Evolutionary conservation across 2,113 vertebrate genomes (phyloP), one percentile per base, ranked within the genome.

Genomic region (Megalops atlanticus): DNA sequence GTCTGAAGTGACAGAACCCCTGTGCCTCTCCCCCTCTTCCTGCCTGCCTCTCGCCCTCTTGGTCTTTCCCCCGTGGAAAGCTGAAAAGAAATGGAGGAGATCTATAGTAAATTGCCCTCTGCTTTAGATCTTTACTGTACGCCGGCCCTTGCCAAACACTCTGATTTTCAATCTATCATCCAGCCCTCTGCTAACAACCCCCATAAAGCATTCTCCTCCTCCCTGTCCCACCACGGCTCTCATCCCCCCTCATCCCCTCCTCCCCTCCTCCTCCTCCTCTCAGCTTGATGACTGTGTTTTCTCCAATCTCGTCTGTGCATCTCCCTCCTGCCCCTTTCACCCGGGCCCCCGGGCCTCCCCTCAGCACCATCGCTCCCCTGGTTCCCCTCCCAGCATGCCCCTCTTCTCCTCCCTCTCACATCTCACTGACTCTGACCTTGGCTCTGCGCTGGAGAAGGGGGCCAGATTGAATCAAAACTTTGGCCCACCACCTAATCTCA

Each of bases 121-220:
- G 76, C 74, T 4, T 31, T 77, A 74, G 79, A 73, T 79, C 78
- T 71, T 52, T 39, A 77, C 43, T 24, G 74, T 52, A 69, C 11
- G 69, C 72, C 14, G 4, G 38, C 80, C 47, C n/a, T 58, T 81
- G 76, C 81, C 82, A 58, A 89, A 77, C 58, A 35, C 74, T 86
- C 77, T 77, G 33, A 54, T 80, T 85, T 85, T 83, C 76, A 85
- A 85, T 89, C 86, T 85, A 79, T 84, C 84, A 85, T 85, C 85
- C 78, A 49, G 81, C 87, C 86, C 87, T 79, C 82, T 84, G 88
- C 86, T 89, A 84, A 89, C 79, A 89, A 87, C 71, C 80, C 79
- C 81, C 49, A 21, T 69, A 87, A 82, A 88, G 83, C 78, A 82
- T 74, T 80, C 80, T 84, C 87, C 71, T 68, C 49, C 31, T 15